Conservation (phyloP, 2,888 invertebrate species). For the Eustalomyia histrio region DNA sequence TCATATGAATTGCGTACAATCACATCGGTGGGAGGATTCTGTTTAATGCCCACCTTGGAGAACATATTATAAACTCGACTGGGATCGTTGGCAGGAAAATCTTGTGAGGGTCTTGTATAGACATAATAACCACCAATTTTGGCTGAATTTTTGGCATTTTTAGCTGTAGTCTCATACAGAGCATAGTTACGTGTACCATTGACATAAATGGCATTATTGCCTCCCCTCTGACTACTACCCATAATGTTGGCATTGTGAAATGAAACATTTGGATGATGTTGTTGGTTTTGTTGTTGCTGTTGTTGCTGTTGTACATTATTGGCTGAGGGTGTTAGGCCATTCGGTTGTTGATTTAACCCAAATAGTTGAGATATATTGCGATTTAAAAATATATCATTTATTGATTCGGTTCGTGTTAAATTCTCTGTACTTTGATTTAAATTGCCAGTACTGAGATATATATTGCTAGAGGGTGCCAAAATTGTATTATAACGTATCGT, state of each 20-base stretch:
- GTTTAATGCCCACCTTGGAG: slow-evolving; percentile 73
- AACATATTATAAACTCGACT: slow-evolving; percentile 77
- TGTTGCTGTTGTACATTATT: slow-evolving; percentile 54
- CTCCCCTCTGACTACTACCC: slow-evolving; percentile 61
- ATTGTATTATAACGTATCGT: slow-evolving; percentile 70
- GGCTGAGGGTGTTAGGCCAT: slow-evolving; percentile 37
- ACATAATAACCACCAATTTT: slow-evolving; percentile 73
- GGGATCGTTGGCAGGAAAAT: slow-evolving; percentile 65
- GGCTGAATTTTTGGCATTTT: slow-evolving; percentile 75
- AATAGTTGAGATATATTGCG: slow-evolving; percentile 76
- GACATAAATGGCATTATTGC: slow-evolving; percentile 59
- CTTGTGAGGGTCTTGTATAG: slow-evolving; percentile 67
- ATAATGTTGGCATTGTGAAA: slow-evolving; percentile 69
- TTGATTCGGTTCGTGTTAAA: slow-evolving; percentile 71
- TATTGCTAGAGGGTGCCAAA: slow-evolving; percentile 68
- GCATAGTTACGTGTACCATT: slow-evolving; percentile 67
- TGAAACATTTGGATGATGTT: slow-evolving; percentile 70
- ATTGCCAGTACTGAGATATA: slow-evolving; percentile 67
- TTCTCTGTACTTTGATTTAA: slow-evolving; percentile 67
- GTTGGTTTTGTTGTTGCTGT: too few relatives aligned
- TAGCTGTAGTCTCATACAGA: slow-evolving; percentile 73
- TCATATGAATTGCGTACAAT: slow-evolving; percentile 71
- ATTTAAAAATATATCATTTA: slow-evolving; percentile 77
- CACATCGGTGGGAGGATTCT: slow-evolving; percentile 67
- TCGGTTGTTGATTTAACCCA: slow-evolving; percentile 67